A percentile compares a stretch with the other conserved stretches of the same genome.
phyloP scores from a whole-genome alignment of 1,140 invertebrate genomes.

The Streblospio benedicti region DNA sequence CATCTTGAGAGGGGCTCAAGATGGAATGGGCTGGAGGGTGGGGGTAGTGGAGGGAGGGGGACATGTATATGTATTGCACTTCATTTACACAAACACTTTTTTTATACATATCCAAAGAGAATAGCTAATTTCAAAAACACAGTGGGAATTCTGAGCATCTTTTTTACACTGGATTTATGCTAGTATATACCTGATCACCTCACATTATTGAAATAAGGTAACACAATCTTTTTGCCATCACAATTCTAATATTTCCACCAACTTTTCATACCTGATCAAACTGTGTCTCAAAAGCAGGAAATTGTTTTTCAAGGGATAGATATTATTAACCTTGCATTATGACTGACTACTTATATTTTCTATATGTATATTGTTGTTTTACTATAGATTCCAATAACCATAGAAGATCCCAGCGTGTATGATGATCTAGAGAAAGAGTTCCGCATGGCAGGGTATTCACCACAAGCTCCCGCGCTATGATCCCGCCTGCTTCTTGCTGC shows the following conservation, averaged over 20 bases:
- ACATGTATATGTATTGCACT: too few species aligned
- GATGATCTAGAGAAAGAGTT: constrained; percentile 63
- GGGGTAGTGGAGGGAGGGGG: too few species aligned
- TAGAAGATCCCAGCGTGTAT: constrained; percentile 78
- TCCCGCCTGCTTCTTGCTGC: too few species aligned
- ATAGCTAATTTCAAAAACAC: background rate
- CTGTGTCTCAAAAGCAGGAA: background rate
- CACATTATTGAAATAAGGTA: background rate
- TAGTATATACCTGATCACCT: background rate
- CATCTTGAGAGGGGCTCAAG: too few species aligned
- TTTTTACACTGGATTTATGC: background rate
- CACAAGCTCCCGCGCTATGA: too few species aligned
- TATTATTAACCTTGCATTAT: background rate
- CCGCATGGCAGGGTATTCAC: constrained; percentile 28
- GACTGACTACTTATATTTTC: background rate
- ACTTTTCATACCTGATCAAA: background rate
- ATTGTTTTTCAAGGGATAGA: background rate
- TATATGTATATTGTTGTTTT: constrained; percentile 15
- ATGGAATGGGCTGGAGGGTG: too few species aligned
- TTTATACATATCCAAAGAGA: too few species aligned
- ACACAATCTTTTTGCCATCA: background rate
- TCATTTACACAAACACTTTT: too few species aligned
- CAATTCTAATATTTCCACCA: background rate
- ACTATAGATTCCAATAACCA: constrained; percentile 68
- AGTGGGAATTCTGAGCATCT: background rate